Base-by-base conservation (phyloP, 2,113 vertebrate species). In the Nothoprocta pentlandii region DNA sequence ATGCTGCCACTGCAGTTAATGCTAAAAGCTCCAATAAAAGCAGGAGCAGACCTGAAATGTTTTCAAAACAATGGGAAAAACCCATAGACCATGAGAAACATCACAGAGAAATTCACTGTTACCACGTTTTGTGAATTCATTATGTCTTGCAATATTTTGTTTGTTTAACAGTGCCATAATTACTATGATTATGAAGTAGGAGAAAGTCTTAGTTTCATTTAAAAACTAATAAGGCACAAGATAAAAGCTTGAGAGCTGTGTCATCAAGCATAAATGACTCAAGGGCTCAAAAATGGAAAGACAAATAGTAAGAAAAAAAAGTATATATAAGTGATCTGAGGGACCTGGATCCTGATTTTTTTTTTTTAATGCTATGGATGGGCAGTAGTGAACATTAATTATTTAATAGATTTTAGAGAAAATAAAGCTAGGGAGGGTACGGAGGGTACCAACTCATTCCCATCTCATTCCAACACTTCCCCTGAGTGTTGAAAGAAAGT, bases 191-290 rank as follows among this genome's bases (percentile, higher is more conserved):
- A 63, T 71, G 36, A 86, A 86, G 54, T 46, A 82, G 81, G 36
- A 77, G 6, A 85, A 93, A 92, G 85, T 70, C 41, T 49, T 54
- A 78, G 17, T 90, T 95, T 88, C 49, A 34, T 74, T 91, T 82
- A 25, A 83, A 88, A 90, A 74, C 13, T 82, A 82, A 36, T 68
- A 79, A 89, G 28, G 34, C 34, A 94, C 79, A 61, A 44, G 44
- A 73, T 64, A 62, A 87, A 91, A 91, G 34, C 67, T 54, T 78
- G 73, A 83, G 56, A 90, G 67, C 49, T 80, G 32, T 78, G 46
- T 20, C 39, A 49, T 1, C 3, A 74, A 67, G n/a, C 34, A 49
- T 68, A 34, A 7, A 23, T 62, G 34, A 69, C 46, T 89, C n/a
- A 61, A 91, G 25, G 42, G 41, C 39, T 87, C 44, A 85, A 77